Evolutionary conservation across 1,140 invertebrate genomes (phyloP), one percentile per base, ranked within the genome.

Genomic region (Drosophila ironensis): DNA sequence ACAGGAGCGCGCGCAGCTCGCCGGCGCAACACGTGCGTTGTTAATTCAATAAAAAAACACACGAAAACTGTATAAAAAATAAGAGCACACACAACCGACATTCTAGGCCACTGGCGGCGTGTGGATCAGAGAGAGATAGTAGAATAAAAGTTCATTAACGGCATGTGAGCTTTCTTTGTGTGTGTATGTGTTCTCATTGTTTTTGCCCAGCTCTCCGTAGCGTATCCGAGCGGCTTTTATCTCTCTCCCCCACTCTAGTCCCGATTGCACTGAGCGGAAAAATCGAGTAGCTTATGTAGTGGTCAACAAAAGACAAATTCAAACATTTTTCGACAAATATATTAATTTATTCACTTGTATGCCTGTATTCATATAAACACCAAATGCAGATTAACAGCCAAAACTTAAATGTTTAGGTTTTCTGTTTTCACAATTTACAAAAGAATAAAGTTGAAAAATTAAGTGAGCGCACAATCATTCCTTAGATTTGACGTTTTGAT

Each of bases 91-190:
- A 41, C 33, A 59, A 20, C 22, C 27, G 8, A 12, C 20, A 28
- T 51, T 42, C 41, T 64, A 52, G 60, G 38, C 40, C 35, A 44
- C n/a, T 9, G 24, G 2, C 12, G 12, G 50, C 28, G 41, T 27
- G 22, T 27, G 14, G 4, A 11, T 19, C 22, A 45, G 16, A 46
- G 30, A 16, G 40, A 64, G 52, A 61, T 38, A 50, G 59, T 42
- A 66, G 76, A 66, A 80, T 75, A 75, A 67, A 74, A 81, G 70
- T 81, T 81, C 72, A 81, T 81, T 81, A 81, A 75, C 76, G 63
- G 59, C 64, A 72, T 81, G 67, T 61, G 71, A 81, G 71, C 51
- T 60, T 25, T 30, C 47, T 59, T 42, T 41, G 35, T 27, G 50
- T 56, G 69, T 51, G 24, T 57, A 28, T 61, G 56, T 27, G 30